Evolutionary conservation across 2,797 vertebrate genomes (phyloP), one percentile per base, ranked within the genome.

Genomic region (Cyprinella venusta): DNA sequence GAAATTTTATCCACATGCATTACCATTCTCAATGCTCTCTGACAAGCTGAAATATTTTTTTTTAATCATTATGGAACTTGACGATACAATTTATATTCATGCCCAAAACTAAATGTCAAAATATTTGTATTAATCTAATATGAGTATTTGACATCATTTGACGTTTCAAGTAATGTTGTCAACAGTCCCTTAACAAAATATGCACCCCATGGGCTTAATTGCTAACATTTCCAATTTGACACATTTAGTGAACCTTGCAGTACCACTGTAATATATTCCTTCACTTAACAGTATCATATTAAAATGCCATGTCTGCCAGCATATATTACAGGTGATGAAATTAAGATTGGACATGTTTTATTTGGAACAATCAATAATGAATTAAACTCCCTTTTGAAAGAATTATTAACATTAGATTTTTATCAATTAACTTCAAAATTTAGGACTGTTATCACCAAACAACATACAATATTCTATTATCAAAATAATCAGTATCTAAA

Each of bases 151-250:
- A 68, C 40, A 26, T 36, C 8, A 33, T 18, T 52, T 0, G 5
- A 38, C 0, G 1, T 72, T 72, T 21, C 45, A 33, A 21, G 16
- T n/a, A 36, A 10, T 54, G 18, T 63, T 63, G 61, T 38, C 2
- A 54, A 56, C n/a, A 38, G 30, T 21, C 16, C 24, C 24, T 42
- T 9, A 80, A 42, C 69, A 70, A n/a, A 9, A 36, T 30, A 12
- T 8, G 19, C 64, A 36, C 77, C 48, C 42, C n/a, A 54, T 33
- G 1, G 56, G 56, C 6, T 64, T 64, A 52, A 64, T 24, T 40
- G 69, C 52, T 81, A 81, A 74, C 56, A 82, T 82, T 81, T 81
- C 6, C 15, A 54, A 81, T 81, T 24, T 64, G 56, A 81, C 80
- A 77, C 76, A 71, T 45, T 80, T n/a, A n/a, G 67, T 80, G 79